Evolutionary conservation across 2,888 invertebrate species (phyloP).

Genomic region (Hermaeophaga mercurialis): DNA sequence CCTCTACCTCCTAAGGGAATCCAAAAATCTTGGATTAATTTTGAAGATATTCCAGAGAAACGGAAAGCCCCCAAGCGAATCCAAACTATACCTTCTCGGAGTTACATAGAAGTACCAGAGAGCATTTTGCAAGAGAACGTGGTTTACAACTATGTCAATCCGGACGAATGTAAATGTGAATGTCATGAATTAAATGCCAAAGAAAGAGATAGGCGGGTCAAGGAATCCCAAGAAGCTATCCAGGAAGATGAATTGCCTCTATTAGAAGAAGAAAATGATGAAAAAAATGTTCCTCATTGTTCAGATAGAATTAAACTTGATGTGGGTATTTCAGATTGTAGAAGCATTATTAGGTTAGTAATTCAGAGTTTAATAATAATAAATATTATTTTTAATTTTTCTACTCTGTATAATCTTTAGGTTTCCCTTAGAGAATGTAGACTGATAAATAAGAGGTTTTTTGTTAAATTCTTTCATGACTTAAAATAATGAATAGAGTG

Average conservation of each 20-base stretch:
- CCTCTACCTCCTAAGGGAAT: conserved; percentile 58
- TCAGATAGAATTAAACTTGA: conserved; percentile 53
- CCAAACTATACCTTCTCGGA: conserved; percentile 74
- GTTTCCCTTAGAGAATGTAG: too few relatives aligned
- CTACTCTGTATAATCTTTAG: too few relatives aligned
- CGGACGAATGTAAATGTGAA: conserved; percentile 86
- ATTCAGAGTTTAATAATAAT: too few relatives aligned
- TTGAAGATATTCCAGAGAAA: conserved; percentile 84
- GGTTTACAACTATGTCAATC: conserved; percentile 80
- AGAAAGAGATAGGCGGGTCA: conserved; percentile 47
- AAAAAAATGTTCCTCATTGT: conserved; percentile 43
- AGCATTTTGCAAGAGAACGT: conserved; percentile 57
- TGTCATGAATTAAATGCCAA: conserved; percentile 68
- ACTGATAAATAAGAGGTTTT: too few relatives aligned
- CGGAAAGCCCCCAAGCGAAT: conserved; percentile 82
- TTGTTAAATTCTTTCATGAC: too few relatives aligned
- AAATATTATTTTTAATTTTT: too few relatives aligned
- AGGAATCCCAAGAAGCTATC: conserved; percentile 30
- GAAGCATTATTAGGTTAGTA: conserved; percentile 55
- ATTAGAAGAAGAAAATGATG: conserved; percentile 56
- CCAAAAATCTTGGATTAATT: conserved; percentile 78
- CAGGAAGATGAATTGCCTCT: conserved; percentile 62
- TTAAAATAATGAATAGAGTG: too few relatives aligned
- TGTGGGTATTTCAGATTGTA: conserved; percentile 51
- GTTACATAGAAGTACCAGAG: conserved; percentile 56